A percentile compares a stretch with the other conserved stretches of the same genome.
Evolutionary conservation across 2,113 vertebrate species (phyloP).

Genomic region (Cyprinus carpio): DNA sequence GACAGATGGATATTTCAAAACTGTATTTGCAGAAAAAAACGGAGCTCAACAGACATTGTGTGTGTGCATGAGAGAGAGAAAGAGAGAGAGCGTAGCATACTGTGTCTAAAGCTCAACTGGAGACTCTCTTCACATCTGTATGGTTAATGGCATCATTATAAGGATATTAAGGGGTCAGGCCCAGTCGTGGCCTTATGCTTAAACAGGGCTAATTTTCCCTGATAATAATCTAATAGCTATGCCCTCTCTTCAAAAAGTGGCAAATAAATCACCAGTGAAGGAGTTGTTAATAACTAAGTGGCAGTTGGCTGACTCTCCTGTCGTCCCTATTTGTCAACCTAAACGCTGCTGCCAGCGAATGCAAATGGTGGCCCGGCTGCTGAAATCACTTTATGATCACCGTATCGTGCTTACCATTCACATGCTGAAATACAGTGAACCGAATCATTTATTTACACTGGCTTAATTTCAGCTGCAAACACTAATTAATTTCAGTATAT

Average conservation of each 20-base stretch:
- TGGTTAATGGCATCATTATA: constrained; percentile 99
- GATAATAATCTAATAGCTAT: constrained; percentile 94
- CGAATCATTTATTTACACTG: not conserved
- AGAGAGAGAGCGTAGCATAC: constrained; percentile 49
- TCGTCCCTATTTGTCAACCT: constrained; percentile 96
- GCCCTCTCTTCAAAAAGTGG: constrained; percentile 86
- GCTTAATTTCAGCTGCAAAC: not conserved
- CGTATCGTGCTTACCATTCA: constrained; percentile 62
- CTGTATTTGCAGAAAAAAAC: not conserved
- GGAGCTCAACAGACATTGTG: not conserved
- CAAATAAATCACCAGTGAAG: constrained; percentile 96
- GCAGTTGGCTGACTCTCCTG: constrained; percentile 89
- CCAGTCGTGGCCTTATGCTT: constrained; percentile 88
- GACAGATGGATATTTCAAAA: not conserved
- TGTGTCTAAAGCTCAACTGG: constrained; percentile 64
- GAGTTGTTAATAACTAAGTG: constrained; percentile 98
- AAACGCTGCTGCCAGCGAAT: constrained; percentile 88
- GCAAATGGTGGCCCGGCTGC: constrained; percentile 76
- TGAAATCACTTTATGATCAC: constrained; percentile 55
- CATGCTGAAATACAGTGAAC: constrained; percentile 52
- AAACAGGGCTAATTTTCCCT: constrained; percentile 94
- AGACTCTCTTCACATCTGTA: constrained; percentile 83
- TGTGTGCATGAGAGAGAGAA: constrained; percentile 18
- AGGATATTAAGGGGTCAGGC: constrained; percentile 99
- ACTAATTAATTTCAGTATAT: not conserved